Evolutionary conservation across 2,113 vertebrate species (phyloP), one percentile per base, ranked within the genome.

Genomic region (Fulmarus glacialis): DNA sequence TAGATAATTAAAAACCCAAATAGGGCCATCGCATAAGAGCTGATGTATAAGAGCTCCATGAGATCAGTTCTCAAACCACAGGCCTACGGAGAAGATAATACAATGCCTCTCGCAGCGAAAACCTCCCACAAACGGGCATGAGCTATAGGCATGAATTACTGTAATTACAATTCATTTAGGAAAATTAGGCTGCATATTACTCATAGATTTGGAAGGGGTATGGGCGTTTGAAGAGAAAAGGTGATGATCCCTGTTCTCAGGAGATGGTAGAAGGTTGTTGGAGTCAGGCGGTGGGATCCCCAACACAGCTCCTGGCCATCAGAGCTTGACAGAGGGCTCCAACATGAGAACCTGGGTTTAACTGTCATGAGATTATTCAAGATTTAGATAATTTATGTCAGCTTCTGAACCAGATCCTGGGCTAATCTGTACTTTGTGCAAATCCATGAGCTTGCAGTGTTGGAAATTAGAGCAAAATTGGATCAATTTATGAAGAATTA

Each of bases 121-220:
- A 14, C 79, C 91, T 89, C 87, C 94, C 60, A 83, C 89, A 89
- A 90, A 93, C 74, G 79, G 82, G 89, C 71, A 32, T 2, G 58
- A 93, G 93, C 87, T 80, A 26, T 53, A 89, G 87, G 92, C 90
- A 48, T 56, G 86, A 89, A 93, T 94, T 92, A 94, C 85, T 95
- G 80, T 94, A 92, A 97, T 97, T 97, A 91, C 86, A 82, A 70
- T 56, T 96, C 66, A 84, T 91, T 96, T 93, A 91, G 94, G 73
- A 86, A 86, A 87, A 94, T 84, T 38, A 59, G 56, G 45, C 93
- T 87, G 56, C 29, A 11, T 58, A 38, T 97, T 81, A 62, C 74
- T 93, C 89, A 50, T 43, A 19, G 77, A 50, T 89, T 55, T 79
- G 62, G 68, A 83, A 91, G 84, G n/a, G 53, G 27, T 60, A n/a